Base-by-base conservation (phyloP, 2,113 vertebrate species). In the Rhinoptilus africanus region DNA sequence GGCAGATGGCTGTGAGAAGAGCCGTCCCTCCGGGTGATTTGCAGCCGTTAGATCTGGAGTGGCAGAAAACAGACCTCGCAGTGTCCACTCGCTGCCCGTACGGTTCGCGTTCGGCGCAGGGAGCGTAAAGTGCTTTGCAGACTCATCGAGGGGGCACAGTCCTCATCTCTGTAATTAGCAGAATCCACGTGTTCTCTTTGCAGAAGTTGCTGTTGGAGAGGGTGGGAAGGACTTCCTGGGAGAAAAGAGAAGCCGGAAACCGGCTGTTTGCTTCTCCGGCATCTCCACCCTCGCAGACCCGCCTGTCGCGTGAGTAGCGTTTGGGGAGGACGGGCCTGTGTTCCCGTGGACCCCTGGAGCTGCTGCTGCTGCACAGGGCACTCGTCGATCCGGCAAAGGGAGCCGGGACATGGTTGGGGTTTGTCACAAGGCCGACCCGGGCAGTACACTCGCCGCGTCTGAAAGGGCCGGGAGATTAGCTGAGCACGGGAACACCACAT, bases 211-310 rank as follows among this genome's bases (percentile, higher is more conserved):
- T 82, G 0, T 12, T 75, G 48, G 50, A 66, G 37, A 59, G 67
- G 54, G 45, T 78, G 56, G 66, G 69, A 60, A 87, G 24, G 43
- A 27, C 78, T 75, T 87, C 41, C 51, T 45, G 62, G 39, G 48
- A 64, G 90, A 68, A 87, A 17, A 53, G 30, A 74, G 77, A 67
- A 94, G 54, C 18, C 85, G 53, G 69, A 51, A 82, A 45, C 13
- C 0, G 10, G 14, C 41, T 69, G 26, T 57, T 84, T 43, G 80
- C 37, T 64, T 54, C 56, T 48, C 54, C n/a, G 12, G 23, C 1
- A 0, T 13, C n/a, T 43, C 4, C 17, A 3, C 28, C 0, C 0
- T 8, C 12, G 34, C 43, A n/a, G 51, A 45, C 8, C 21, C 50
- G 47, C 37, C 28, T 22, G 45, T 30, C n/a, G 47, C 3, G 3